Base-by-base conservation (phyloP, 2,888 invertebrate genomes). In the Lutraria lutraria region DNA sequence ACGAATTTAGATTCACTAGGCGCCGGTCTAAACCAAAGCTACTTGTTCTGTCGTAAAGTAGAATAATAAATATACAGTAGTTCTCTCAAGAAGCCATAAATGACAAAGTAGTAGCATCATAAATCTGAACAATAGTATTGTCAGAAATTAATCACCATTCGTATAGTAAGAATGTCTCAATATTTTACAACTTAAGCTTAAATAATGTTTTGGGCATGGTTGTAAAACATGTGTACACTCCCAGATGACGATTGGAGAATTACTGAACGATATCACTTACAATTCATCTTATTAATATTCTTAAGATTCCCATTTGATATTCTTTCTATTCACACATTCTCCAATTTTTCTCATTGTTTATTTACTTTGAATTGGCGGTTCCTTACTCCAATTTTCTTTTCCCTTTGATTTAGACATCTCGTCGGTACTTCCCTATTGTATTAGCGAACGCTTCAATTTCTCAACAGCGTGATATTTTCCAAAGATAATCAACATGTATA, bases 61-160 rank as follows among this genome's bases (percentile, higher is more conserved):
- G 34, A 31, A 76, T 76, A 31, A 76, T 76, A 76, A 76, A 76
- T 76, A 76, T 31, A 34, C 31, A 76, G 31, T 31, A 76, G 29
- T 76, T 76, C 76, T 34, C 29, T 31, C 31, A n/a, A 21, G 31
- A 76, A 76, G 76, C 16, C 76, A 21, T 76, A 34, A 76, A 76
- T 34, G 76, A 76, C 76, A 76, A 76, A 76, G 25, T 19, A 25
- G 34, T 76, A 34, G 34, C 34, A 31, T 76, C 29, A 76, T 76
- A 76, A 76, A 76, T 76, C 34, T 16, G 34, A 31, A 34, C 8
- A 31, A 76, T 31, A 16, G 29, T 76, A 13, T 34, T 76, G 29
- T 76, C 76, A 76, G 76, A 76, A 25, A 68, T 68, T 68, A 68
- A 68, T 68, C 63, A 68, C 63, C 6, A 68, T 68, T 68, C 63